Evolutionary conservation across 2,888 invertebrate genomes (phyloP).

Genomic region (Leptarthrus brevirostris): DNA sequence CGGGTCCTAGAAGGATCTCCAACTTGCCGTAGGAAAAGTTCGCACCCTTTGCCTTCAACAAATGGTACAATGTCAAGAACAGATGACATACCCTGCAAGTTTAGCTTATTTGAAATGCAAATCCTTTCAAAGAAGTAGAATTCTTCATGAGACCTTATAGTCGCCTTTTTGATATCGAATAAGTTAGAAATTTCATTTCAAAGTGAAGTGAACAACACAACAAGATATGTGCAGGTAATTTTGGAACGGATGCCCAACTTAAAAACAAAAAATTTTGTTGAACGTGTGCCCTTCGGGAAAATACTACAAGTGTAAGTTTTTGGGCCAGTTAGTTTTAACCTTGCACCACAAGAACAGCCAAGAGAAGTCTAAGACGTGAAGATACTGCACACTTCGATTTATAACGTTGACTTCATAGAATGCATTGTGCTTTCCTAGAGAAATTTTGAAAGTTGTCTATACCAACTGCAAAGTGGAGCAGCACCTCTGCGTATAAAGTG

Average conservation of each 20-base stretch:
- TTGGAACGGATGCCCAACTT: background rate
- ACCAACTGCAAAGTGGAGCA: background rate
- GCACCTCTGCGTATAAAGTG: background rate
- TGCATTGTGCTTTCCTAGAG: background rate
- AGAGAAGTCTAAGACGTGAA: no score
- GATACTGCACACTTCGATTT: no score
- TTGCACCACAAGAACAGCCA: no score
- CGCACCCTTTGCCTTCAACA: background rate
- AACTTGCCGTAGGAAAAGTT: background rate
- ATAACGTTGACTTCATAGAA: no score
- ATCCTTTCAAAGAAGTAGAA: conserved; percentile 4
- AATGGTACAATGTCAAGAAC: background rate
- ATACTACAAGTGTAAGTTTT: no score
- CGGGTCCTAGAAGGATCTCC: background rate
- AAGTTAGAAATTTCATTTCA: conserved; percentile 5
- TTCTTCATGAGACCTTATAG: background rate
- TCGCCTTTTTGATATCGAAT: background rate
- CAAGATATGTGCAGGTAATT: conserved; percentile 6
- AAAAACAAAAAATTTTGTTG: no score
- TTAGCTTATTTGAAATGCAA: conserved; percentile 23
- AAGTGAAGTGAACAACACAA: background rate
- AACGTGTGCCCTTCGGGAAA: background rate
- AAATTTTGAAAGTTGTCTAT: no score
- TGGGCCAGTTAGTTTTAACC: no score
- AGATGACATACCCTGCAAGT: conserved; percentile 4